Base-by-base conservation (phyloP, 2,888 invertebrate species). In the Tenthredo scrophulariae region DNA sequence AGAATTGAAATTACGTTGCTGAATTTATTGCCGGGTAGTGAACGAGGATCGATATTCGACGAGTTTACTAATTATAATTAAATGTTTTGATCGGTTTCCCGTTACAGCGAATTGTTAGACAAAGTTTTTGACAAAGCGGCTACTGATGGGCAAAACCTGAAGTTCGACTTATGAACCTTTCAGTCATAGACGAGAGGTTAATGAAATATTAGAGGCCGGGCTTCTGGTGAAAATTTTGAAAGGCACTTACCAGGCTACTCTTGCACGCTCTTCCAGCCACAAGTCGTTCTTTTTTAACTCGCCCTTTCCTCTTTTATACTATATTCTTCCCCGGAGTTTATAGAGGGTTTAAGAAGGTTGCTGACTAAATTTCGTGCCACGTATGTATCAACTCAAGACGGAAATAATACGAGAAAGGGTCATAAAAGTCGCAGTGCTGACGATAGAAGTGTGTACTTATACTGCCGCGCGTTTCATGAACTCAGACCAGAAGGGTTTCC, bases 131-230 rank as follows among this genome's bases (percentile, higher is more conserved):
- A 50, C 50, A 77, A 80, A 62, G 37, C 40, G 15, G 58, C 62
- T 62, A 33, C 22, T 37, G 40, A 40, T 40, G 37, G 22, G 40
- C 18, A n/a, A 62, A 80, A 80, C 33, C 26, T 37, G 22, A 22
- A 62, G 22, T 40, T 80, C 13, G 29, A 80, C 33, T 62, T 62
- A 22, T 18, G 40, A 80, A 80, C 80, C 80, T 80, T 37, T 80
- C 80, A 22, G 80, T 80, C 80, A 80, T 65, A 50, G 46, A 83
- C 40, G 67, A 83, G 33, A 46, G 83, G 46, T 67, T 83, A 80
- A 65, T 80, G 67, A 83, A 83, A 67, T 70, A 83, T 70, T 50
- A 65, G 67, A 43, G 46, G 46, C 37, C 37, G 10, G 15, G 46
- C 67, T 67, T 40, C 67, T 65, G 65, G 67, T 10, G 43, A 29